Evolutionary conservation across 2,797 vertebrate genomes (phyloP).

Genomic region (Pseudocheirus occidentalis): DNA sequence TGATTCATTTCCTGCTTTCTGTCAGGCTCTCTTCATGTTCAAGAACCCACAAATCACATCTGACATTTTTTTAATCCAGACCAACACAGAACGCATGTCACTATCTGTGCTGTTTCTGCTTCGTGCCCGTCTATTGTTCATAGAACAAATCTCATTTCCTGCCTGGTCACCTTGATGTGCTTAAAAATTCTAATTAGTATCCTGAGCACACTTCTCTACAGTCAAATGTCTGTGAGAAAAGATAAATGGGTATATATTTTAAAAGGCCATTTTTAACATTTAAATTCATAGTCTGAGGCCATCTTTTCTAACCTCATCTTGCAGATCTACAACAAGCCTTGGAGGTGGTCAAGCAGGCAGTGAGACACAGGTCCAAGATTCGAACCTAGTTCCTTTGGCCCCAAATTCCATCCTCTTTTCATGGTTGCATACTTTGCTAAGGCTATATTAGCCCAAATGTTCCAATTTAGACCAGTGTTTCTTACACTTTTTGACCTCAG

Average conservation of each 20-base stretch:
- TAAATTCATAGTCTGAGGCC: neutral
- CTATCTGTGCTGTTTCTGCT: neutral
- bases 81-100: neutral
- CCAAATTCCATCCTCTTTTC: neutral
- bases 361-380: neutral
- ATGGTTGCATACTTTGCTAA: neutral
- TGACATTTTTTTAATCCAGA: neutral
- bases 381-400: neutral
- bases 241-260: constrained; percentile 8
- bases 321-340: neutral
- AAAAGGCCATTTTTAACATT: constrained; percentile 4
- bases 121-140: neutral
- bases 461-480: neutral
- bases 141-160: neutral
- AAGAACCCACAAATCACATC: neutral
- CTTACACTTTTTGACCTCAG: neutral
- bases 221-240: constrained; percentile 33
- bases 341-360: neutral
- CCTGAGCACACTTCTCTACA: constrained; percentile 20
- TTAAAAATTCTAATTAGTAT: constrained; percentile 21
- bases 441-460: neutral
- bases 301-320: neutral
- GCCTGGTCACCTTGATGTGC: neutral
- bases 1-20: neutral
- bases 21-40: neutral